Percentiles rank a stretch among this genome's conserved stretches.
These are phyloP conservation scores for Malurus splendens DNA, from an alignment of 2,797 vertebrate genomes.

Conservation along the genomic window DNA sequence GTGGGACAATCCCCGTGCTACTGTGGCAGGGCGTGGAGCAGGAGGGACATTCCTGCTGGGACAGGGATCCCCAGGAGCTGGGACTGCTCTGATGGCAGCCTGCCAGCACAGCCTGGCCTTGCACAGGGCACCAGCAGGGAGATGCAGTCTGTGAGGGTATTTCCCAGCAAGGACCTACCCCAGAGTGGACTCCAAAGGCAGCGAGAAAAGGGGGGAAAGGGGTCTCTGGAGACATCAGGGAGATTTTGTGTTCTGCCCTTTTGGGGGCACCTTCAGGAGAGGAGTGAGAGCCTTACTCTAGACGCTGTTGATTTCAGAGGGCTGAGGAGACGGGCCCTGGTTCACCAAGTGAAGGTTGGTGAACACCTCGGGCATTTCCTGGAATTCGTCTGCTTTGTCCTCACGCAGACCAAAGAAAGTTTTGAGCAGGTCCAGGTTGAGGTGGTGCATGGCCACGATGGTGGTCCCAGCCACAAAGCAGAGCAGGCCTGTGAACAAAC, in stretches of 20 bases:
- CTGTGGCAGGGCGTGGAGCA: not conserved
- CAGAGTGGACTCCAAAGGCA: fast-evolving
- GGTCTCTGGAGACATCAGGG: not conserved
- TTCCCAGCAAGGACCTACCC: not conserved
- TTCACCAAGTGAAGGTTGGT: not conserved
- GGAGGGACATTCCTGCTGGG: not conserved
- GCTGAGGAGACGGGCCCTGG: not conserved
- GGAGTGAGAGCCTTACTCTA: not conserved
- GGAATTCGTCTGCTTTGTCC: conserved; percentile 64
- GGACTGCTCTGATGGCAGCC: not conserved
- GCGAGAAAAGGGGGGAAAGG: not conserved
- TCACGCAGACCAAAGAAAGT: conserved; percentile 77
- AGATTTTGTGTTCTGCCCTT: not conserved
- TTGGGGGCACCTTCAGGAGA: not conserved
- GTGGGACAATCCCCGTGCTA: not conserved
- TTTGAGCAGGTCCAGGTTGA: conserved; percentile 76
- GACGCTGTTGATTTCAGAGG: not conserved
- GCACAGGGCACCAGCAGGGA: not conserved
- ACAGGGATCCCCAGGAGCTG: not conserved
- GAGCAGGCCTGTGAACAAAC: conserved; percentile 77
- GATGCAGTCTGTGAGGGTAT: not conserved
- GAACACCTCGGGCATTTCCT: not conserved
- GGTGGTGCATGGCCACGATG: conserved; percentile 76
- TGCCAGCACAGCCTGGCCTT: not conserved
- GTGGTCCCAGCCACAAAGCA: conserved; percentile 78